Base-by-base conservation (phyloP, 2,888 invertebrate species). In the Dasysyrphus tricinctus region DNA sequence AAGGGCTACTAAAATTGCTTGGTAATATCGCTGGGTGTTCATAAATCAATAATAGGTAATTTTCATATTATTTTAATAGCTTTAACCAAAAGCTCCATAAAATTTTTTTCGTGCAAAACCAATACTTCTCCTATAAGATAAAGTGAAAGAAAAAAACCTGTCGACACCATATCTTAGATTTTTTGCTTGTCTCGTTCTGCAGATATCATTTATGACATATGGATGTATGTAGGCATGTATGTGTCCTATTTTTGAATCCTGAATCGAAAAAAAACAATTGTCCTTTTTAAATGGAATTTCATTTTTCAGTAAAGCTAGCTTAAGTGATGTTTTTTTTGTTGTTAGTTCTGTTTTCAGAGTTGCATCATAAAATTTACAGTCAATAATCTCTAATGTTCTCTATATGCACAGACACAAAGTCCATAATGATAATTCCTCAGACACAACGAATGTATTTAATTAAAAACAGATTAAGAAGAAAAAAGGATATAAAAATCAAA, bases 391-490 rank as follows among this genome's bases (percentile, higher is more conserved):
- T n/a, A 61, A 47, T 63, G 65, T 65, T 47, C 16, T 37, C 32
- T 59, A 14, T 49, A 47, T 19, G 16, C 63, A 42, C 56, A 19
- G 56, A 67, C 49, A 24, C 29, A 57, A 67, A 47, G 37, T 57
- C 37, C 14, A 14, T 69, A 39, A 39, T 70, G 47, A 49, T 65
- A 57, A 81, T 81, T 51, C 39, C 11, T 44, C 6, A 32, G 57
- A 70, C 79, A 42, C 47, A 65, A 16, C 11, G 16, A 59, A 77
- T 49, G 65, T 39, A 29, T 73, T 82, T 73, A 82, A 82, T 82
- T 82, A 82, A 82, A 82, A 78, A 24, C 42, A 72, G 77, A 81
- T 81, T 77, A 81, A 65, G 44, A 54, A 70, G 19, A 34, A 44
- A 29, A 51, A 51, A 14, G 29, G 14, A 32, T 47, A 39, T 57